Base-by-base conservation (phyloP, 2,888 invertebrate species). In the Phaedon cochleariae region DNA sequence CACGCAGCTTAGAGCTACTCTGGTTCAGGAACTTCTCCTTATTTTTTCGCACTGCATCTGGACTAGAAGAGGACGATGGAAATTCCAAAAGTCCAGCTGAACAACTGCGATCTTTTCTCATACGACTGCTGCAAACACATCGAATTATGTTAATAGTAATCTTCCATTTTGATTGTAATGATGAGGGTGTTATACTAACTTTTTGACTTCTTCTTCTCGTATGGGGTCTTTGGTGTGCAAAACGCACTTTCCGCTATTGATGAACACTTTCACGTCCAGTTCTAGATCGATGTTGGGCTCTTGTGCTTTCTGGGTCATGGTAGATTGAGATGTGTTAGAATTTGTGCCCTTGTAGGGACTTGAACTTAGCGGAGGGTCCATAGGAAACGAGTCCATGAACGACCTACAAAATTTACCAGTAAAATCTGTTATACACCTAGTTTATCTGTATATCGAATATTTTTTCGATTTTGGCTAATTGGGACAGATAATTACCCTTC, bases 261-360 rank as follows among this genome's bases (percentile, higher is more conserved):
- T 96, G 76, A 96, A 90, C 49, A 98, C 97, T 84, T 97, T 97
- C 5, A 98, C 94, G 81, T 97, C 97, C 74, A 98, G 85, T 81
- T 98, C 97, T 79, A 98, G 93, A 83, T 98, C 97, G 60, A 98
- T 94, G 79, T 94, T 96, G 0, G 97, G 96, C 78, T 96, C 96
- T 60, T 91, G 88, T 0, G 90, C 87, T 79, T 90, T 90, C 45
- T 77, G 76, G 3, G 71, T 57, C 7, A 73, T 65, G 5, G 68
- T 63, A 2, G 73, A 69, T 57, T 74, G 73, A 5, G 74, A 73
- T 5, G 72, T 49, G 45, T 67, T 75, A 21, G 67, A 49, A 12
- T 71, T 67, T 20, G 68, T 67, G 12, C 69, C 64, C 54, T 76
- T 76, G 18, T 71, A 70, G 15, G 73, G 73, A 53, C 71, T 75